Evolutionary conservation across 2,888 invertebrate species (phyloP).

Genomic region (Dioctria rufipes): DNA sequence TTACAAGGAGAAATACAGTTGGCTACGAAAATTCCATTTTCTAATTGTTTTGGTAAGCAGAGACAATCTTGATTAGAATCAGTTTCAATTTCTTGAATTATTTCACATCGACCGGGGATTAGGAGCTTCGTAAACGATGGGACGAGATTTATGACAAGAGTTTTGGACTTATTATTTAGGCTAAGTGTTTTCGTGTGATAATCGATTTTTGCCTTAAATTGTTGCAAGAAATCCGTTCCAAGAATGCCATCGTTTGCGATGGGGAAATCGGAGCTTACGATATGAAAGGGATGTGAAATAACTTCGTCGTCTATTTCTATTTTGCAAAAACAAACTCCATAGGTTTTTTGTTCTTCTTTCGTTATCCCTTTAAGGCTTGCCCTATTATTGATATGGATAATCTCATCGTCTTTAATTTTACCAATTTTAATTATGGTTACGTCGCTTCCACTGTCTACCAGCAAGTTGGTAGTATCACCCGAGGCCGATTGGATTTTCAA

Average conservation of each 20-base stretch:
- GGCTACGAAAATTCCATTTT: neutral
- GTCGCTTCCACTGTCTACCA: too few species aligned
- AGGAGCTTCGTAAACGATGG: neutral
- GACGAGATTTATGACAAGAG: neutral
- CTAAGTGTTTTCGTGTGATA: neutral
- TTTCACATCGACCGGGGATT: neutral
- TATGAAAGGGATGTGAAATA: neutral
- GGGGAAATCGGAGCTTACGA: neutral
- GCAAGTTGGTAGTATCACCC: too few species aligned
- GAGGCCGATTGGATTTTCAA: too few species aligned
- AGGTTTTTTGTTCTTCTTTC: too few species aligned
- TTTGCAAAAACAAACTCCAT: too few species aligned
- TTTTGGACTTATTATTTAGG: too few species aligned
- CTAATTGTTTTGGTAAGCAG: neutral
- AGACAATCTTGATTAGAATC: neutral
- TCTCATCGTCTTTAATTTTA: too few species aligned
- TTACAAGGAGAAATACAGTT: neutral
- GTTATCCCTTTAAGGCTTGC: too few species aligned
- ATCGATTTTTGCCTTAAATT: neutral
- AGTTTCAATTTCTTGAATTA: neutral
- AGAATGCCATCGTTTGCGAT: neutral
- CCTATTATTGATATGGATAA: too few species aligned
- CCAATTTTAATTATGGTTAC: too few species aligned
- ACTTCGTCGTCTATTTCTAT: too few species aligned
- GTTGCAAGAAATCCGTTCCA: neutral